Evolutionary conservation across 2,113 vertebrate species (phyloP).

Genomic region (Corydoras maculifer): DNA sequence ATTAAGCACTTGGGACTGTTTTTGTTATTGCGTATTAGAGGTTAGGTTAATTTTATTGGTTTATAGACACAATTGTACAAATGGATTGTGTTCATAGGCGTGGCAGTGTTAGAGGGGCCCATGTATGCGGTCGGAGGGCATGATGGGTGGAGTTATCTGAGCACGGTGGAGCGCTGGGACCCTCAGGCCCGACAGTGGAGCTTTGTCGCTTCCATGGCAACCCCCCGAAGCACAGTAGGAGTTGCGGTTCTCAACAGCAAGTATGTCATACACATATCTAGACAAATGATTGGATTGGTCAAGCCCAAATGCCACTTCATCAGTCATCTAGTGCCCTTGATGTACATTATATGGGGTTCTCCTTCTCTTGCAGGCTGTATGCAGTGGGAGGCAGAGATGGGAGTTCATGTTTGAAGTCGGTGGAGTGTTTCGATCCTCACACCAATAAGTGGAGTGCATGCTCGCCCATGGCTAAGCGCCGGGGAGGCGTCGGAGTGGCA

Average conservation of each 20-base stretch:
- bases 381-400: constrained; percentile 96
- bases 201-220: constrained; percentile 95
- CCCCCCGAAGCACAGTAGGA: constrained; percentile 92
- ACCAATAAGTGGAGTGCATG: constrained; percentile 95
- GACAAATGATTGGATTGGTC: no score
- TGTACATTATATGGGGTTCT: background rate
- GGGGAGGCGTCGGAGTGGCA: constrained; percentile 92
- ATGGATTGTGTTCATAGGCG: constrained; percentile 64
- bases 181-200: constrained; percentile 98
- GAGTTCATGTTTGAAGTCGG: constrained; percentile 93
- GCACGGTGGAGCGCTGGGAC: constrained; percentile 98
- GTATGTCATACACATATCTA: constrained; percentile 62
- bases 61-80: no score
- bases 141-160: constrained; percentile 97
- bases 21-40: no score
- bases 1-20: no score
- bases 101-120: constrained; percentile 90
- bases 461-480: constrained; percentile 92
- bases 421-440: constrained; percentile 97
- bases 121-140: constrained; percentile 98
- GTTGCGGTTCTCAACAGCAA: constrained; percentile 91
- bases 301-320: no score
- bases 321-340: no score
- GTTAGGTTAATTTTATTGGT: no score
- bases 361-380: constrained; percentile 72